Conservation (phyloP, 2,888 invertebrate species). For the Coremacera marginata region DNA sequence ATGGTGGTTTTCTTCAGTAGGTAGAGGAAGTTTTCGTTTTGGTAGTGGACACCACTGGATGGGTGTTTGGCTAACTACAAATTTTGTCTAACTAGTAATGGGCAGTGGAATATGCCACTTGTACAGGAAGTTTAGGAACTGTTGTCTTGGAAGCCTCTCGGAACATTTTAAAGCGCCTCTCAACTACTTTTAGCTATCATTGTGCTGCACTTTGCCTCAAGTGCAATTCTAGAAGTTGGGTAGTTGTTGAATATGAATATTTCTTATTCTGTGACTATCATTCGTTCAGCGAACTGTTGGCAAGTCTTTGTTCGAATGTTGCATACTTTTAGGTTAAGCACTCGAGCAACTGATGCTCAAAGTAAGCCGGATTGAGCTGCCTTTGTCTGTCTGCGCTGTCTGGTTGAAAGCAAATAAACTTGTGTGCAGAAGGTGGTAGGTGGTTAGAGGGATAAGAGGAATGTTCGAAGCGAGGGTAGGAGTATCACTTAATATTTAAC, state of each 20-base stretch:
- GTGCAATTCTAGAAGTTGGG: slow-evolving; percentile 4
- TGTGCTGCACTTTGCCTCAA: not conserved
- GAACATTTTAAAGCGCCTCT: slow-evolving; percentile 17
- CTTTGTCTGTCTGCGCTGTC: slow-evolving; percentile 22
- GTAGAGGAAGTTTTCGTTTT: not conserved
- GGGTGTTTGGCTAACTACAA: slow-evolving; percentile 29
- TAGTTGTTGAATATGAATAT: not conserved
- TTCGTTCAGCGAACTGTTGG: slow-evolving; percentile 18
- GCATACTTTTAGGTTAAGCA: slow-evolving; percentile 43
- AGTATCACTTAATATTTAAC: not conserved
- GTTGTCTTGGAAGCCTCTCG: slow-evolving; percentile 21
- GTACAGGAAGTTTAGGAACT: slow-evolving; percentile 34
- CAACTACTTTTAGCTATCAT: slow-evolving; percentile 18
- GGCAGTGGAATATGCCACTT: slow-evolving; percentile 13
- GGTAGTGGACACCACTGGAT: not conserved
- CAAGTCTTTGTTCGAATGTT: not conserved
- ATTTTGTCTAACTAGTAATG: slow-evolving; percentile 2
- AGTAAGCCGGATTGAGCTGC: slow-evolving; percentile 18
- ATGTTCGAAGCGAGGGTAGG: not conserved
- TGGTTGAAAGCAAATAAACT: not conserved
- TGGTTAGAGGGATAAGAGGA: not conserved
- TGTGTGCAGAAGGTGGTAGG: not conserved
- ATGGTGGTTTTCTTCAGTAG: slow-evolving; percentile 49
- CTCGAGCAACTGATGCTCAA: slow-evolving; percentile 34
- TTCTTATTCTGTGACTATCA: not conserved